These are phyloP conservation scores for Coendou prehensilis DNA, from an alignment of 2,797 vertebrate genomes.

Conservation along the genomic window DNA sequence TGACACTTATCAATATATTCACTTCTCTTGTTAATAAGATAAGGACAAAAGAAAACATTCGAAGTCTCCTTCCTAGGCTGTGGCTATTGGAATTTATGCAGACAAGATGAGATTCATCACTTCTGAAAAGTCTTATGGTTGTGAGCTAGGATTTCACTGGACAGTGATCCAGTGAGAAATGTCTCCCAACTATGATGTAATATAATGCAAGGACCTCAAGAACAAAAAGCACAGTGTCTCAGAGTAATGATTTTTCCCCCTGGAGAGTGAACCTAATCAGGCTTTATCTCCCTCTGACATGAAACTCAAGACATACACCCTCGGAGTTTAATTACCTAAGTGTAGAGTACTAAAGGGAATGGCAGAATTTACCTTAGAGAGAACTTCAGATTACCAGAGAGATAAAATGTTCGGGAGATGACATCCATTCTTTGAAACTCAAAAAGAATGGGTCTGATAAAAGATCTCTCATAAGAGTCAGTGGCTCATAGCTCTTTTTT, in stretches of 20 bases:
- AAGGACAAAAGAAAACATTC: neutral
- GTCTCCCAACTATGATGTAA: slow-evolving; percentile 54
- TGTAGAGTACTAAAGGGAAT: slow-evolving; percentile 32
- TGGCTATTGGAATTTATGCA: neutral
- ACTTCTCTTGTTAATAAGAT: neutral
- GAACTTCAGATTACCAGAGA: slow-evolving; percentile 53
- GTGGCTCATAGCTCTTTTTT: neutral
- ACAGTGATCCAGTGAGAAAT: neutral
- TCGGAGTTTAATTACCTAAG: slow-evolving; percentile 65
- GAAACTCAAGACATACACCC: slow-evolving; percentile 68
- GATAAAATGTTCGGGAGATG: slow-evolving; percentile 24
- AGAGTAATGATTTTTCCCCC: neutral
- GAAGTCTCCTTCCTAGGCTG: neutral
- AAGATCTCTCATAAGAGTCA: neutral
- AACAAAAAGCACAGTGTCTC: slow-evolving; percentile 28
- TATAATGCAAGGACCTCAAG: neutral
- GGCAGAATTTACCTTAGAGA: slow-evolving; percentile 60
- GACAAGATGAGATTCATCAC: neutral
- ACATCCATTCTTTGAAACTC: slow-evolving; percentile 57
- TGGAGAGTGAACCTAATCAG: slow-evolving; percentile 47
- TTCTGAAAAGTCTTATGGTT: slow-evolving; percentile 32
- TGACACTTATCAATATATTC: neutral
- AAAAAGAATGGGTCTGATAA: slow-evolving; percentile 29
- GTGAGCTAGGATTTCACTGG: neutral
- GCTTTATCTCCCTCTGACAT: slow-evolving; percentile 50